Percentiles rank a stretch among this genome's conserved stretches.
These are phyloP conservation scores for Agapornis canus DNA, from an alignment of 2,797 vertebrate species.

Conservation along the genomic window DNA sequence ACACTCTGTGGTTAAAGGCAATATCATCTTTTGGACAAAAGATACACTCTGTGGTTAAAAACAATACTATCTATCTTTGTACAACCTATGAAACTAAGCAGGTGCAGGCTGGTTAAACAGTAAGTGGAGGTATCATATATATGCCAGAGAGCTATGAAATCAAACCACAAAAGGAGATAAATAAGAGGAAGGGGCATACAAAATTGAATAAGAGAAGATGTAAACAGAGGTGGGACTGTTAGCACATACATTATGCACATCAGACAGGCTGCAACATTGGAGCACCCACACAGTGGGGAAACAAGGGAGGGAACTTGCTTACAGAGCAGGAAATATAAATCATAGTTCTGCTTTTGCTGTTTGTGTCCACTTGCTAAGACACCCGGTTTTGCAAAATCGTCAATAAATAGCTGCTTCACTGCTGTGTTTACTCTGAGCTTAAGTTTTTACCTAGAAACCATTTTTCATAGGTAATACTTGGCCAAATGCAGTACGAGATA, in stretches of 20 bases:
- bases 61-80: not conserved
- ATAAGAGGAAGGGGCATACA: not conserved
- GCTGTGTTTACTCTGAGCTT: not conserved
- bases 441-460: not conserved
- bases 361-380: not conserved
- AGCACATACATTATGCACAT: not conserved
- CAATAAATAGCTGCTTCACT: not conserved
- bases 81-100: not conserved
- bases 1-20: not conserved
- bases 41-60: not conserved
- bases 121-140: not conserved
- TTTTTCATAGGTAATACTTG: not conserved
- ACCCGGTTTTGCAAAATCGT: not conserved
- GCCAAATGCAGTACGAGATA: not conserved
- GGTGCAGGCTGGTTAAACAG: not conserved
- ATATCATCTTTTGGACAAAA: not conserved
- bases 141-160: not conserved
- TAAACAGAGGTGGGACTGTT: not conserved
- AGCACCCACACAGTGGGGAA: not conserved
- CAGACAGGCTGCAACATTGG: not conserved
- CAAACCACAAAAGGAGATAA: not conserved
- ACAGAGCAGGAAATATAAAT: not conserved
- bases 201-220: not conserved
- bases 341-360: not conserved
- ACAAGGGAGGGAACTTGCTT: not conserved